Percentiles rank a stretch among this genome's conserved stretches.
Conservation (phyloP, 2,888 invertebrate genomes). For the Tridacna crocea region DNA sequence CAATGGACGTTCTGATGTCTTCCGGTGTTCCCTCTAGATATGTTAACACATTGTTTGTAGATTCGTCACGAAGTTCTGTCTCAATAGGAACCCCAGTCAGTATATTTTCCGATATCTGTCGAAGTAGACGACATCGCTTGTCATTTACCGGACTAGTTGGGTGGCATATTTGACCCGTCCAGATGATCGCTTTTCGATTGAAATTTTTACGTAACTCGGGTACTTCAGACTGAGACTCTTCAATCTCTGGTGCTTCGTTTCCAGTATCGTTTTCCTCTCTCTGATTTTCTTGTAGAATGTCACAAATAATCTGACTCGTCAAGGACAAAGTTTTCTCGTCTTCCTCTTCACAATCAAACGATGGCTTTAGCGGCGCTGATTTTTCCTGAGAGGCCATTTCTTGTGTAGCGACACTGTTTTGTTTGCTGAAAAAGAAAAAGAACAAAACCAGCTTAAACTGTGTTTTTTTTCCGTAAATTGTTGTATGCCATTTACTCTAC, state of each 20-base stretch:
- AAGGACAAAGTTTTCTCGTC: constrained; percentile 16
- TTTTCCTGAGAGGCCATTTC: background rate
- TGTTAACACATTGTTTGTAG: constrained; percentile 22
- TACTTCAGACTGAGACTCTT: background rate
- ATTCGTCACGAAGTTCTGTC: constrained; percentile 2
- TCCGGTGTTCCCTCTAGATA: constrained; percentile 42
- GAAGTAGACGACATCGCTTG: constrained; percentile 11
- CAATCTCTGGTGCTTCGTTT: background rate
- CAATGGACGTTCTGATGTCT: constrained; percentile 36
- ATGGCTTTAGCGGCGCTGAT: background rate
- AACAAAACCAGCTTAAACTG: background rate
- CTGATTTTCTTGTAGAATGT: constrained; percentile 10
- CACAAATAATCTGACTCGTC: constrained; percentile 20
- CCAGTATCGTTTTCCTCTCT: background rate
- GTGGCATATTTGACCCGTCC: constrained; percentile 15
- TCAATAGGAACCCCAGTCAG: constrained; percentile 6
- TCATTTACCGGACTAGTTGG: constrained; percentile 16
- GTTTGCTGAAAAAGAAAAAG: background rate
- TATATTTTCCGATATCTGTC: constrained; percentile 20
- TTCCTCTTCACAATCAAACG: constrained; percentile 7
- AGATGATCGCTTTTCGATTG: background rate
- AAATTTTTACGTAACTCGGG: background rate
- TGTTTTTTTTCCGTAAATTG: too few species aligned
- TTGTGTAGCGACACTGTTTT: background rate
- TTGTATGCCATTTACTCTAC: background rate